These are phyloP conservation scores for Hirtodrosophila confusa DNA, from an alignment of 2,888 invertebrate species.

Conservation along the genomic window DNA sequence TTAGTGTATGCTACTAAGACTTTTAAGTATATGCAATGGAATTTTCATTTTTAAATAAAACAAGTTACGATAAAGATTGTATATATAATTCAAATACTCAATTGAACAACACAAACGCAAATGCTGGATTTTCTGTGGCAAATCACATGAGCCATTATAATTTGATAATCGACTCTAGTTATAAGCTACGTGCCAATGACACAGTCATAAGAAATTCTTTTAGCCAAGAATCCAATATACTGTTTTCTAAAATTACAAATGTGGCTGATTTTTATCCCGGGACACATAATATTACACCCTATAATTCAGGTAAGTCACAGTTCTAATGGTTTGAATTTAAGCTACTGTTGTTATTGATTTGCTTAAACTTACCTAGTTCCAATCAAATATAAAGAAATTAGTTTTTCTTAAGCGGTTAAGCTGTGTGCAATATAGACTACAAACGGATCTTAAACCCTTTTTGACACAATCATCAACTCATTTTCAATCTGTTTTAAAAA, in stretches of 20 bases:
- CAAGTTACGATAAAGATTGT: constrained; percentile 80
- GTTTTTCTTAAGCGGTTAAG: no score
- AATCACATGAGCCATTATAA: constrained; percentile 73
- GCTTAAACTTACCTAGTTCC: no score
- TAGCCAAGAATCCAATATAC: constrained; percentile 64
- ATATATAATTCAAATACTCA: constrained; percentile 67
- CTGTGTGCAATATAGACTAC: no score
- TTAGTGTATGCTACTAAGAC: constrained; percentile 32
- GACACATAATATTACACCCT: constrained; percentile 61
- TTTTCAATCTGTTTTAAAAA: no score
- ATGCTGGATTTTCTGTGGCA: constrained; percentile 55
- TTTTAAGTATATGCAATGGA: constrained; percentile 70
- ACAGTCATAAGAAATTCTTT: constrained; percentile 58
- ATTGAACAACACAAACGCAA: constrained; percentile 53
- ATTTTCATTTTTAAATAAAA: constrained; percentile 81
- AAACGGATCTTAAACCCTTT: no score
- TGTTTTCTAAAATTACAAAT: constrained; percentile 69
- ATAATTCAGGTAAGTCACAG: constrained; percentile 56
- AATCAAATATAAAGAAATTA: no score
- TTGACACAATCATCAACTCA: no score
- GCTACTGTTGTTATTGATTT: neutral
- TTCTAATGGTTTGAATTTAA: neutral
- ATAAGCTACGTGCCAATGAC: constrained; percentile 67
- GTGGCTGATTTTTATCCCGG: constrained; percentile 69
- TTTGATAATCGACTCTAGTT: constrained; percentile 65